Evolutionary conservation across 2,888 invertebrate species (phyloP).

Genomic region (Thera britannica): DNA sequence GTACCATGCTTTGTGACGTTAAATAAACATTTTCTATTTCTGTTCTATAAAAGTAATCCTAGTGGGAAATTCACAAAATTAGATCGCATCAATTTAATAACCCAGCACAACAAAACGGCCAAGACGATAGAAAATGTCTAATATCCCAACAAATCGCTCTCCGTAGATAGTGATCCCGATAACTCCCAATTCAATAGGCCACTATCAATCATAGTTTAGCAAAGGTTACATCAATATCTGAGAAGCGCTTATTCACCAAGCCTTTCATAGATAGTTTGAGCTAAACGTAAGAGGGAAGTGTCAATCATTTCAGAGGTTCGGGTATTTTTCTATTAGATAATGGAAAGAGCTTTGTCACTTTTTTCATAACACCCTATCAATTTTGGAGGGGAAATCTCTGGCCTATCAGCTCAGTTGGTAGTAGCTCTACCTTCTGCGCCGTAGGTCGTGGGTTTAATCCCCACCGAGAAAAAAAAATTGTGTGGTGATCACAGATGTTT

Average conservation of each 20-base stretch:
- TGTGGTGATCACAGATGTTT: no score
- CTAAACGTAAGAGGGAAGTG: constrained; percentile 53
- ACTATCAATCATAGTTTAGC: constrained; percentile 82
- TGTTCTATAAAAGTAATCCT: neutral
- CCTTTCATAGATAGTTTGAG: constrained; percentile 63
- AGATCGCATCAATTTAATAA: constrained; percentile 21
- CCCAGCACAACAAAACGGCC: constrained; percentile 32
- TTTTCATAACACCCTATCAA: constrained; percentile 18
- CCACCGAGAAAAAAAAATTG: no score
- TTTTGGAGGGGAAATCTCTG: neutral
- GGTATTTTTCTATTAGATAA: constrained; percentile 35
- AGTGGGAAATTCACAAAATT: constrained; percentile 11
- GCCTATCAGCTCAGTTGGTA: no score
- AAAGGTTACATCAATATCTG: constrained; percentile 74
- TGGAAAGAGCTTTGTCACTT: constrained; percentile 34
- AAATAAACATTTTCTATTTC: neutral
- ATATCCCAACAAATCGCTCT: constrained; percentile 73
- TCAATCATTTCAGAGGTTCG: constrained; percentile 53
- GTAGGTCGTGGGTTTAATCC: no score
- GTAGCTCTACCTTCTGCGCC: no score
- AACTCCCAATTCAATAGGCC: constrained; percentile 67
- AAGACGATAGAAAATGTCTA: constrained; percentile 53
- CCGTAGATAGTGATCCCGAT: constrained; percentile 61
- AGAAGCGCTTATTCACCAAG: constrained; percentile 72
- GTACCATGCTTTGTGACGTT: no score